Conservation (phyloP, 2,888 invertebrate species). For the Gandaritis pyraliata region DNA sequence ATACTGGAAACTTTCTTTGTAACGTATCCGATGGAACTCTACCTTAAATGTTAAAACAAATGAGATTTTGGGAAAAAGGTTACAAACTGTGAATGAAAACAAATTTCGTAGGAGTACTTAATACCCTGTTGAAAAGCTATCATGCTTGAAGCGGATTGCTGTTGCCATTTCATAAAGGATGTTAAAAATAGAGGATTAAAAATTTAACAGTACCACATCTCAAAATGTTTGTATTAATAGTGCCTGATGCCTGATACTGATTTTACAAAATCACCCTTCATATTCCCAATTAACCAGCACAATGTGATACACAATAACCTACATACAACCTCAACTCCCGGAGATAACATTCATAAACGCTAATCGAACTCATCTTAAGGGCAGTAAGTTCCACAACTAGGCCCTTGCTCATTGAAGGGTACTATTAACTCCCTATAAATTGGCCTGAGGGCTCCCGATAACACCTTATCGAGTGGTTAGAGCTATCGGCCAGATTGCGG, state of each 20-base stretch:
- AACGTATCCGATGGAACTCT: not conserved
- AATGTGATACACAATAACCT: slow-evolving; percentile 18
- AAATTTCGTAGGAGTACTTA: too few relatives aligned
- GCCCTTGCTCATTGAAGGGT: slow-evolving; percentile 62
- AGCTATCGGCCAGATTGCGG: slow-evolving; percentile 73
- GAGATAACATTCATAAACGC: slow-evolving; percentile 36
- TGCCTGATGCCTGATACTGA: too few relatives aligned
- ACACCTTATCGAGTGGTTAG: slow-evolving; percentile 77
- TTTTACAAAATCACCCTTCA: too few relatives aligned
- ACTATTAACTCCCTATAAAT: slow-evolving; percentile 77
- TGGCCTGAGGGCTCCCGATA: slow-evolving; percentile 70
- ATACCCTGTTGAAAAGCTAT: too few relatives aligned
- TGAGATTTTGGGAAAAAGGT: too few relatives aligned
- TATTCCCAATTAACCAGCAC: slow-evolving; percentile 5
- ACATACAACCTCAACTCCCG: slow-evolving; percentile 15
- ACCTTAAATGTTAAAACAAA: too few relatives aligned
- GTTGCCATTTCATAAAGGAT: too few relatives aligned
- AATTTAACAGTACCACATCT: not conserved
- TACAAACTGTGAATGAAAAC: too few relatives aligned
- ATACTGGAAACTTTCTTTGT: slow-evolving; percentile 2
- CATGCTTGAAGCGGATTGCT: too few relatives aligned
- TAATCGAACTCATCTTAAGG: slow-evolving; percentile 44
- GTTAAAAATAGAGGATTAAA: too few relatives aligned
- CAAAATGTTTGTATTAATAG: not conserved
- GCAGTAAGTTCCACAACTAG: slow-evolving; percentile 36